Evolutionary conservation across 2,797 vertebrate species (phyloP), one percentile per base, ranked within the genome.

Genomic region (Esox lucius): DNA sequence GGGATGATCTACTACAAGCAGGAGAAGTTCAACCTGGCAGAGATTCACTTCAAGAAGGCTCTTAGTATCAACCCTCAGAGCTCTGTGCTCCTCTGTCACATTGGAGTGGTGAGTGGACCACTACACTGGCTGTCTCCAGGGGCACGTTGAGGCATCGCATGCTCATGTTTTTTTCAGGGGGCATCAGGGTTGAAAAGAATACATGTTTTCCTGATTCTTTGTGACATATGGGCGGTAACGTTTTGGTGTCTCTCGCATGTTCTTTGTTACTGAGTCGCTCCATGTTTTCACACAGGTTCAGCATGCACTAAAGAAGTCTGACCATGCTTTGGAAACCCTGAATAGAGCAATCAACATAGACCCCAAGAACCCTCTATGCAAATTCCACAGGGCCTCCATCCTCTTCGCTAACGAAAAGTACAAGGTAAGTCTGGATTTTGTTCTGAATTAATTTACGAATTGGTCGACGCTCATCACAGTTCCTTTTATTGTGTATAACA

Each of bases 1-100:
- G 98, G 98, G 80, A 98, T 99, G 97, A 98, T 99, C 88, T 99
- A 99, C 91, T 99, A 97, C 90, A 99, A 99, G 83, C 98, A 99
- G 88, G 98, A 99, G 87, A 99, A 99, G 85, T 99, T 98, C 90
- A 97, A 96, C 87, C 91, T 99, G 78, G 97, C 97, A 65, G 98
- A 99, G 90, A 98, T 99, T 91, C 97, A 99, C 93, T 99, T 99
- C 87, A 97, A 98, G 91, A 99, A 99, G 88, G 97, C 98, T 72
- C 92, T 99, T 86, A 95, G 97, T 91, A 98, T 99, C 90, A 98
- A 99, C 89, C 97, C 97, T 70, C 98, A 99, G 92, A 98, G 96
- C 89, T 99, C 98, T 3, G 97, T 99, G 77, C 93, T 99, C 86
- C 94, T 99, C 75, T 99, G 98, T 80, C 97, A 99, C 91, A 98